Percentiles rank a stretch among this genome's conserved stretches.
phyloP scores from a whole-genome alignment of 1,140 invertebrate genomes.

The Camponotus vicinus region DNA sequence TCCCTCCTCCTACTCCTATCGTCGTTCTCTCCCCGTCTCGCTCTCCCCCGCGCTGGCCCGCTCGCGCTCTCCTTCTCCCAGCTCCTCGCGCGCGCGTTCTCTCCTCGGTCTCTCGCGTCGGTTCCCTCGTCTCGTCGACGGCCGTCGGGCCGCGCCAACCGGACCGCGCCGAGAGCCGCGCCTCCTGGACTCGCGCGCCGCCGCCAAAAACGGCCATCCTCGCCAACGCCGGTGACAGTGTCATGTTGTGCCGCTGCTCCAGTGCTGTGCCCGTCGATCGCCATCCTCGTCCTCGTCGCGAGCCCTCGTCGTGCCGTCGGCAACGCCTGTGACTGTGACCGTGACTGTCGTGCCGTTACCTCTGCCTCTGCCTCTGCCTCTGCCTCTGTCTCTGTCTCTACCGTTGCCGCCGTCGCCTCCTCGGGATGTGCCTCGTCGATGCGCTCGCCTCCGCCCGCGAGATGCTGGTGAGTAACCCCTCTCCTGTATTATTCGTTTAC shows the following conservation, averaged over 20 bases:
- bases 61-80: constrained; percentile 7
- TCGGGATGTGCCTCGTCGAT: constrained; percentile 43
- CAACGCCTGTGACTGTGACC: constrained; percentile 69
- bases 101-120: constrained; percentile 26
- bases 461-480: constrained; percentile 70
- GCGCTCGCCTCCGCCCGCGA: constrained; percentile 18
- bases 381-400: neutral
- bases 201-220: constrained; percentile 30
- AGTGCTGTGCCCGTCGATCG: constrained; percentile 43
- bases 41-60: neutral
- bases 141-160: constrained; percentile 33
- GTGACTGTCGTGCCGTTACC: constrained; percentile 57
- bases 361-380: neutral
- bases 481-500: too few species aligned
- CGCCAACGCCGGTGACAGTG: constrained; percentile 65
- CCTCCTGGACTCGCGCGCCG: constrained; percentile 60
- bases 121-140: constrained; percentile 52
- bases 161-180: constrained; percentile 18
- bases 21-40: constrained; percentile 15
- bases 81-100: constrained; percentile 16
- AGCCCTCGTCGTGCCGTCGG: constrained; percentile 3
- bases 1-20: constrained; percentile 35
- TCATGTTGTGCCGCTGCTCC: constrained; percentile 65
- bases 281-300: constrained; percentile 14
- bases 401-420: neutral